Conservation (phyloP, 2,888 invertebrate species). For the Byasa hedistus region DNA sequence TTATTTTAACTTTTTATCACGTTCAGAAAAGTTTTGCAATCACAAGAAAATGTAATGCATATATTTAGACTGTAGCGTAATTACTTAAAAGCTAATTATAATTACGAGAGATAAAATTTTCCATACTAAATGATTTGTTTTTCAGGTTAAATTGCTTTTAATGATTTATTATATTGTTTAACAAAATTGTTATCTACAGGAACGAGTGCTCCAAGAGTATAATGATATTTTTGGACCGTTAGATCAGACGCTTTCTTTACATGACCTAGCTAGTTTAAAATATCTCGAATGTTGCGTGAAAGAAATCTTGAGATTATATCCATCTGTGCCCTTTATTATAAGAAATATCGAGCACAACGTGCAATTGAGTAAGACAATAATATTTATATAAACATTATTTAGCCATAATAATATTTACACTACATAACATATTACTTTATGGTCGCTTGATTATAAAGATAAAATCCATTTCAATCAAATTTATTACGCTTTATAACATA, state of each 20-base stretch:
- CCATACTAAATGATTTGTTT: too few species aligned
- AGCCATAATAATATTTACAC: background rate
- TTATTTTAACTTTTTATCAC: too few species aligned
- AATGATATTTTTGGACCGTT: constrained; percentile 8
- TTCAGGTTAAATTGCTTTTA: too few species aligned
- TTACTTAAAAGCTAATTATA: too few species aligned
- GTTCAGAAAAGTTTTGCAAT: too few species aligned
- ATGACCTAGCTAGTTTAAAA: constrained; percentile 80
- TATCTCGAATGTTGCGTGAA: constrained; percentile 85
- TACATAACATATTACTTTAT: background rate
- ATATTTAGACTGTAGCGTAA: too few species aligned
- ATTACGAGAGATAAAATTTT: too few species aligned
- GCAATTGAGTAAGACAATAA: constrained; percentile 27
- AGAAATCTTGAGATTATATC: constrained; percentile 81
- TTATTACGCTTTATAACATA: background rate
- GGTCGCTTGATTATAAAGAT: background rate
- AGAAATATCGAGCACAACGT: constrained; percentile 26
- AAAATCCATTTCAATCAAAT: background rate
- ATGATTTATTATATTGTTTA: background rate
- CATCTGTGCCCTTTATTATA: constrained; percentile 25
- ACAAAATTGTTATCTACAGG: constrained; percentile 3
- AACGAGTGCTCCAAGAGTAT: constrained; percentile 19
- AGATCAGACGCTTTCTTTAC: constrained; percentile 42
- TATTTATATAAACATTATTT: background rate
- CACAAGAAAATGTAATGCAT: too few species aligned